Evolutionary conservation across 2,797 vertebrate genomes (phyloP), one percentile per base, ranked within the genome.

Genomic region (Ptychobarbus kaznakovi): DNA sequence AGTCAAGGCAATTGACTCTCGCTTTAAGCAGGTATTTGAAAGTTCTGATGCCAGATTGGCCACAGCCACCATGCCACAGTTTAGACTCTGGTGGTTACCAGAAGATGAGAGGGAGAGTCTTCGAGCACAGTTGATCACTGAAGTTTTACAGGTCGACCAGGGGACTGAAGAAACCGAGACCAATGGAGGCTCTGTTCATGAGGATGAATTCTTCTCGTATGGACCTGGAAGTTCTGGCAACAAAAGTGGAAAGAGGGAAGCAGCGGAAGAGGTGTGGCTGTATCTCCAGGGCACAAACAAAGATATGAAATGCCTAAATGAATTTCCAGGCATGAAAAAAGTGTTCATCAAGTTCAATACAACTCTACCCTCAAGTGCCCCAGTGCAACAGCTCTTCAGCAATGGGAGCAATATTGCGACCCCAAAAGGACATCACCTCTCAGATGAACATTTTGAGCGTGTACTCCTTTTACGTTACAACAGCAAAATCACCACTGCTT

Each of bases 321-420:
- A 94, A 80, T 95, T 95, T 90, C 94, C 94, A 16, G 86, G 93
- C 4, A 90, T 95, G 25, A 95, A 93, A 90, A 93, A 92, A 88
- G 91, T 95, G 4, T 95, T 95, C 88, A 86, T 95, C 0, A 95
- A 95, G 74, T 95, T 93, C 90, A 95, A 95, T 91, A 95, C 94
- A 81, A 93, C 93, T 1, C 87, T 95, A 84, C 94, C 94, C 0
- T 95, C 94, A 81, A 93, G 93, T 7, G 93, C 93, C 0, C 94
- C 94, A 1, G 93, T 94, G 63, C 94, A 95, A 90, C 92, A 92
- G 0, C 94, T 95, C 74, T 95, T 95, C 88, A 94, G 92, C 65
- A 92, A 94, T 85, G 94, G 94, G 10, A 91, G 92, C 32, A 93
- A 94, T 88, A 85, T 94, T 86, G 90, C 94, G 51, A 92, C 92